Evolutionary conservation across 2,888 invertebrate genomes (phyloP).

Genomic region (Diadegma fenestrale): DNA sequence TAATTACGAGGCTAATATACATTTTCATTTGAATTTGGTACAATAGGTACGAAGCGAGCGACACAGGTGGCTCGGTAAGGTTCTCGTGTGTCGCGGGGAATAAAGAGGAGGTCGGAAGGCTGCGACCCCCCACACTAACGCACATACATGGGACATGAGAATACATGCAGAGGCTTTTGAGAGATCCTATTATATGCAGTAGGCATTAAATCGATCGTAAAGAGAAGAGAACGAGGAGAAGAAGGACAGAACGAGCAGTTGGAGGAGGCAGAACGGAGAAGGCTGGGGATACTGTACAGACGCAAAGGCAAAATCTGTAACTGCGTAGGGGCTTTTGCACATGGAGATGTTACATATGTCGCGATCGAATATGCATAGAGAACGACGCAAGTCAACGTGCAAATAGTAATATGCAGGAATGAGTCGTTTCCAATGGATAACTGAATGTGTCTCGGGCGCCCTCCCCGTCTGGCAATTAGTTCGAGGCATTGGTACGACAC

Average conservation of each 20-base stretch:
- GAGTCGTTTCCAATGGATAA: conserved; percentile 15
- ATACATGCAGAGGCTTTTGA: conserved; percentile 4
- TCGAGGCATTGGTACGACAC: conserved; percentile 48
- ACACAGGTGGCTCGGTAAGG: conserved; percentile 33
- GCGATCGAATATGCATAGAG: conserved; percentile 47
- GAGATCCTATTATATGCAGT: neutral
- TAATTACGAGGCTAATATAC: conserved; percentile 9
- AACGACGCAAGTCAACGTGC: conserved; percentile 23
- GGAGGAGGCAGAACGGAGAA: neutral
- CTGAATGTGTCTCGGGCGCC: conserved; percentile 1
- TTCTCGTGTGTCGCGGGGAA: conserved; percentile 18
- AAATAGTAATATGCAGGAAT: conserved; percentile 2
- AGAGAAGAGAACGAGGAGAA: neutral
- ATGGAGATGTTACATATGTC: conserved; percentile 61
- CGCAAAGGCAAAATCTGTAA: neutral
- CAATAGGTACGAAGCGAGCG: conserved; percentile 16
- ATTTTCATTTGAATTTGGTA: conserved; percentile 11
- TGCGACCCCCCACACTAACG: conserved; percentile 1
- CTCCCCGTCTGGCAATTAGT: conserved; percentile 54
- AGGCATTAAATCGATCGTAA: conserved; percentile 49
- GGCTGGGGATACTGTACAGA: conserved; percentile 6
- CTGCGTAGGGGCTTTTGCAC: conserved; percentile 25
- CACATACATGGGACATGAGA: neutral
- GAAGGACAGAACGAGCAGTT: neutral
- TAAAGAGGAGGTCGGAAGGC: conserved; percentile 24